phyloP scores from a whole-genome alignment of 1,140 invertebrate genomes.

The Thrips palmi region DNA sequence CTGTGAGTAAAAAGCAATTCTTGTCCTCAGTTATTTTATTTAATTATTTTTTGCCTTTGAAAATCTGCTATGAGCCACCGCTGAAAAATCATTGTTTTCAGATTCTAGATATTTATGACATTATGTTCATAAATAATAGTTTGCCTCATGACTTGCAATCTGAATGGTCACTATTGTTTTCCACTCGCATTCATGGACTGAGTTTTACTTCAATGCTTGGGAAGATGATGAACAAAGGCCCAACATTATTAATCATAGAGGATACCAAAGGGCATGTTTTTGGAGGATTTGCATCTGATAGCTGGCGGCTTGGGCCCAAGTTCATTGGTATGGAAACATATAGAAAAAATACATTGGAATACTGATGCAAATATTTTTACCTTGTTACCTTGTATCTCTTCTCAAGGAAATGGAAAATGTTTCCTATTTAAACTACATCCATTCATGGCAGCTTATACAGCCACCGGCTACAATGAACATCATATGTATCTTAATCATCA shows the following conservation, averaged over 20 bases:
- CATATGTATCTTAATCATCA: constrained; percentile 80
- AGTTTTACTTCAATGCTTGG: constrained; percentile 63
- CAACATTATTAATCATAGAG: constrained; percentile 56
- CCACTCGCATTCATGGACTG: constrained; percentile 62
- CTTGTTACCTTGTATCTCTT: constrained; percentile 5
- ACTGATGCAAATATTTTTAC: background rate
- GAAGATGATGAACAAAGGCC: constrained; percentile 50
- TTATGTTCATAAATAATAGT: constrained; percentile 57
- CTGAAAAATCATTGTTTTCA: too few species aligned
- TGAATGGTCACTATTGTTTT: constrained; percentile 69
- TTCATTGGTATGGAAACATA: constrained; percentile 31
- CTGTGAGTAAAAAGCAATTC: too few species aligned
- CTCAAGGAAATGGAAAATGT: constrained; percentile 42
- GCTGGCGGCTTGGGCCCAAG: constrained; percentile 51
- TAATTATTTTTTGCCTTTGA: too few species aligned
- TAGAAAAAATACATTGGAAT: constrained; percentile 1
- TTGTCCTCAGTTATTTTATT: too few species aligned
- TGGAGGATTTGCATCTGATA: constrained; percentile 63
- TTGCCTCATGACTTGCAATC: constrained; percentile 47
- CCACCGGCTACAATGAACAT: constrained; percentile 70
- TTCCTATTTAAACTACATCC: constrained; percentile 71
- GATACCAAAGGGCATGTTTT: constrained; percentile 70
- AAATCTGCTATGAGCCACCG: too few species aligned
- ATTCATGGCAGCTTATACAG: constrained; percentile 50
- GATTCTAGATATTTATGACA: constrained; percentile 49